phyloP scores from a whole-genome alignment of 2,797 vertebrate species.

The Mus spretus region DNA sequence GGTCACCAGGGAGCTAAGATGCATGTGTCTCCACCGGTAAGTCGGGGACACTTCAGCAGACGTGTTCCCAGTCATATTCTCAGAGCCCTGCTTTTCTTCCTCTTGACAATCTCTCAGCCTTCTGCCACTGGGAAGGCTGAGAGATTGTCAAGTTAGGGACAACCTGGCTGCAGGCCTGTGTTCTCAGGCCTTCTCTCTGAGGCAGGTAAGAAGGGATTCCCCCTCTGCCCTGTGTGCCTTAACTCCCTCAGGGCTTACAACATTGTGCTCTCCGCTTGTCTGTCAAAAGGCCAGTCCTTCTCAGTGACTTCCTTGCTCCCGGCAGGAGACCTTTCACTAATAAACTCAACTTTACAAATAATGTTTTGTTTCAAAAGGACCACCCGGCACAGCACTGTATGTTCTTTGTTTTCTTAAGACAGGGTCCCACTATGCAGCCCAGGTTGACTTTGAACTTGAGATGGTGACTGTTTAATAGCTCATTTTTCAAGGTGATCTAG shows the following conservation, averaged over 20 bases:
- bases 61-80: rapidly evolving
- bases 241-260: neutral
- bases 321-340: neutral
- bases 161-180: neutral
- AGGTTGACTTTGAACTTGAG: neutral
- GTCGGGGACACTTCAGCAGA: neutral
- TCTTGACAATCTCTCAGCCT: neutral
- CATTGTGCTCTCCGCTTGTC: neutral
- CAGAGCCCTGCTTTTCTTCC: neutral
- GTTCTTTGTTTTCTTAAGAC: neutral
- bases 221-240: neutral
- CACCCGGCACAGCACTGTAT: no score
- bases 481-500: neutral
- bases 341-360: neutral
- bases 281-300: no score
- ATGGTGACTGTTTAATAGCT: neutral
- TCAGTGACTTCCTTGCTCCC: neutral
- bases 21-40: neutral
- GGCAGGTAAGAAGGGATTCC: neutral
- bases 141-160: neutral
- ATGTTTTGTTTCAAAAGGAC: neutral
- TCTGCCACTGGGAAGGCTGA: neutral
- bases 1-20: neutral
- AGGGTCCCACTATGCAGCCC: neutral
- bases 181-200: neutral